Evolutionary conservation across 1,140 invertebrate species (phyloP), one percentile per base, ranked within the genome.

Genomic region (Asobara japonica): DNA sequence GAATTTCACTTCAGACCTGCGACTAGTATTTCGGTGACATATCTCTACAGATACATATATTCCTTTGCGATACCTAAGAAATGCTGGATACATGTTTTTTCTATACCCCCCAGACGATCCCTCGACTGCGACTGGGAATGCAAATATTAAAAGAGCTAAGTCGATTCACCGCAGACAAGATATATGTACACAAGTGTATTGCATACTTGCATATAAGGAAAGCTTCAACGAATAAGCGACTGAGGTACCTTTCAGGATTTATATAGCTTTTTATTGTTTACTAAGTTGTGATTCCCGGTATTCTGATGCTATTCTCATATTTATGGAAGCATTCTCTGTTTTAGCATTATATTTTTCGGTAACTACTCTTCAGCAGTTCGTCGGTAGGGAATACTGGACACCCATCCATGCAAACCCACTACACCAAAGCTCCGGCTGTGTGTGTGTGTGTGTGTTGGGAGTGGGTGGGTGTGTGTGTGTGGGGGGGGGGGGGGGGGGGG

Each of bases 251-350:
- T 11, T 67, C 65, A 38, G 68, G 31, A 45, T 41, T 61, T 62
- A 65, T 65, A 41, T 65, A 20, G 33, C 22, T 20, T 68, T 68
- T 65, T 65, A 71, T 71, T 71, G 69, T 71, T 71, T 56, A 65
- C 30, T 29, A 45, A 71, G 65, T 22, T 33, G 62, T 65, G 41
- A 65, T 65, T 45, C 36, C 10, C 18, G 38, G 41, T 25, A 25
- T 48, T 51, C 38, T n/a, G n/a, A n/a, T n/a, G n/a, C n/a, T n/a
- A n/a, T n/a, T n/a, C n/a, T n/a, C n/a, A n/a, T n/a, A n/a, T n/a
- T n/a, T n/a, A n/a, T n/a, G n/a, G n/a, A n/a, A n/a, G n/a, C n/a
- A n/a, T n/a, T n/a, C n/a, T n/a, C n/a, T n/a, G n/a, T n/a, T n/a
- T n/a, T n/a, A n/a, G n/a, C n/a, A n/a, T n/a, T n/a, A n/a, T n/a